Base-by-base conservation (phyloP, 2,113 vertebrate species). In the Microtus montanus region DNA sequence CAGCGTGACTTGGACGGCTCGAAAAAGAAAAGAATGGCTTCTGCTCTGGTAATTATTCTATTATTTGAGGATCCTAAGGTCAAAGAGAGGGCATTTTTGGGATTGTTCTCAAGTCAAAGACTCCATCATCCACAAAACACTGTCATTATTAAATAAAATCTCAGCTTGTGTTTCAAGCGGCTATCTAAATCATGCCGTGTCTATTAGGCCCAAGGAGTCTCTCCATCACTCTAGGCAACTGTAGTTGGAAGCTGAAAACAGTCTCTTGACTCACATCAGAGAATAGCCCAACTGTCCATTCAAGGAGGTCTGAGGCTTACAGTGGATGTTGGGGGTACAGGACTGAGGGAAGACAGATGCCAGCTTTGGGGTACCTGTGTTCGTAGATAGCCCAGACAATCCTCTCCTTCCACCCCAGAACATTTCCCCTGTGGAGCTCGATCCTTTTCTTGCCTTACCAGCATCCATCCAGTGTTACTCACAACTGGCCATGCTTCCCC, bases 171-270 rank as follows among this genome's bases (percentile, higher is more conserved):
- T 86, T 66, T 28, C 24, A 7, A 20, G 17, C 2, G 3, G 5
- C 47, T 22, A 47, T 96, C 87, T 58, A 94, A 84, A 87, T 47
- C 63, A 71, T 6, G n/a, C 77, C 49, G 10, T 79, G n/a, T 75
- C 30, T 61, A 7, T 10, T n/a, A 30, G 86, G 4, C 64, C 47
- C 52, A 20, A 11, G 11, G 1, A 61, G 1, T 11, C 33, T 5
- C 63, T 79, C 26, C 6, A 41, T 68, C 35, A n/a, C 26, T 70
- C 64, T 35, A 12, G 85, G 6, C 54, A 44, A 58, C n/a, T 14
- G 6, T 64, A 49, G 35, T 20, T 49, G 10, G 68, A 66, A 75
- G 47, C 58, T 54, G 49, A 61, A 70, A 82, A 89, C 13, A n/a
- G 24, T 61, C 83, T 71, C 89, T 82, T 38, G 26, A 54, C 4